Base-by-base conservation (phyloP, 2,113 vertebrate species). In the Muscicapa adusta region DNA sequence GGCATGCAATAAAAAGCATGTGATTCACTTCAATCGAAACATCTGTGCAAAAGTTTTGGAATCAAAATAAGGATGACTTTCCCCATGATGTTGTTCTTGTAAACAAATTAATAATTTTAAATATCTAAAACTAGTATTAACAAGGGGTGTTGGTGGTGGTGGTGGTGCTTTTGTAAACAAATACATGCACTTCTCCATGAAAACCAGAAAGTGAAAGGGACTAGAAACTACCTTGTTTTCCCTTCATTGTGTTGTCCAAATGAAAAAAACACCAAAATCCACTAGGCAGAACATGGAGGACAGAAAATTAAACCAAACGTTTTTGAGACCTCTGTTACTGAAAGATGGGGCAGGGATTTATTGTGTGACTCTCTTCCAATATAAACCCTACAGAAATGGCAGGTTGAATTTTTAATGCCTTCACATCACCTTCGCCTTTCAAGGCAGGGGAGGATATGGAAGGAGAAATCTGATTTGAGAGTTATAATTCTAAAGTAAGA, bases 181-280 rank as follows among this genome's bases (percentile, higher is more conserved):
- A 50, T 68, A 10, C 5, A 5, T 33, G 57, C 14, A 40, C 33
- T 68, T 81, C 9, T 42, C 40, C 17, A 5, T 54, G 83, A 81
- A 92, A 90, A 60, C 3, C 14, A 74, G 66, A 57, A 75, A 72
- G 15, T 17, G 5, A 76, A 77, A 23, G 5, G 26, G 25, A 68
- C 40, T 72, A 66, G n/a, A 82, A 88, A 26, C 3, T 3, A 45
- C 12, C 4, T 43, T 0, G 0, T 73, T 85, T 74, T 78, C 47
- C 34, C 25, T 71, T 57, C 23, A 25, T 58, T 61, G 18, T 8
- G 4, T 51, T 43, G 24, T 40, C 45, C 23, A 58, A 56, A 60
- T 26, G 14, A 31, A 80, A 75, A 63, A 68, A 7, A 9, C 25
- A 68, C 11, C 22, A 42, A 81, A 89, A 57, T 42, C 8, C 26